Base-by-base conservation (phyloP, 2,797 vertebrate species). In the Scyliorhinus canicula region DNA sequence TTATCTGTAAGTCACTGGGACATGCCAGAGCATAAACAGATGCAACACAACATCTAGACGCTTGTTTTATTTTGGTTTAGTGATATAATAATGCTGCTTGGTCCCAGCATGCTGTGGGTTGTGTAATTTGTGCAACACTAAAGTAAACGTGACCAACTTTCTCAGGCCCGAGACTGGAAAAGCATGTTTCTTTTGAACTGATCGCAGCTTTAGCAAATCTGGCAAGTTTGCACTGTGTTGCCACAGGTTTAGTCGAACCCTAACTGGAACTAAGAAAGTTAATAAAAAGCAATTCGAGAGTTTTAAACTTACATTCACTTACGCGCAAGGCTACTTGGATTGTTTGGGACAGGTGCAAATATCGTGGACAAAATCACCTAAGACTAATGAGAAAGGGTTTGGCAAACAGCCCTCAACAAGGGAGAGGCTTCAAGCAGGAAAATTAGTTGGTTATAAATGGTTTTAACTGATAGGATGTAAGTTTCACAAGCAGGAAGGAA, bases 401-500 rank as follows among this genome's bases (percentile, higher is more conserved):
- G 21, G 88, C 40, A 91, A 91, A 16, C 21, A 63, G 57, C 40
- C 21, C 1, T 91, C 57, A 91, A 65, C 57, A 65, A 44, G 19
- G 24, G 8, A 91, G 57, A 44, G 21, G 60, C 57, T 40, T 90
- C 60, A 91, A 63, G 21, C 2, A 24, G 19, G n/a, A 8, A n/a
- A 63, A 24, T 63, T 65, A 26, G 60, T 8, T 26, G 8, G 8
- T n/a, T 91, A 65, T 24, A 91, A n/a, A 44, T 82, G 79, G 44
- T 47, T 24, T 82, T 82, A 24, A 79, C 77, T 60, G 55, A 60
- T 90, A 90, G 35, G 50, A 86, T 28, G 26, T 50, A 19, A 57
- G 52, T 88, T 88, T 88, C 52, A 35, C 52, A 91, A 40, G 44
- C 57, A 91, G 88, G 88, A 91, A 88, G 85, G 84, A 86, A 86